phyloP scores from a whole-genome alignment of 2,888 invertebrate genomes.

The Linnaemya vulpina region DNA sequence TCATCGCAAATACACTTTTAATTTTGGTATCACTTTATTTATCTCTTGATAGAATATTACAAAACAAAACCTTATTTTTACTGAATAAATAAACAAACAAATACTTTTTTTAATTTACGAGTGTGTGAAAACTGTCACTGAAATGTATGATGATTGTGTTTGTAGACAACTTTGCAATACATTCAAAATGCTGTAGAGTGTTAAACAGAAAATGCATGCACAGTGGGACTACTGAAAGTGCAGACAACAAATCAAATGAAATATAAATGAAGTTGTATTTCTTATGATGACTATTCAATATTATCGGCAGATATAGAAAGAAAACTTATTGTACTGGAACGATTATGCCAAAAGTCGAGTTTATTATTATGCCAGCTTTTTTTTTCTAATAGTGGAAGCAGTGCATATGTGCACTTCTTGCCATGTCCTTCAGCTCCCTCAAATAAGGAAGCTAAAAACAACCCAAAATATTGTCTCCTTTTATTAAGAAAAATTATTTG shows the following conservation, averaged over 20 bases:
- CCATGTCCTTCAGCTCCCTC: too few species aligned
- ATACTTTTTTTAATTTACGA: conserved; percentile 36
- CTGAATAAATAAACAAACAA: conserved; percentile 45
- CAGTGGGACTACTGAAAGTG: not conserved
- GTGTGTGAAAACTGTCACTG: conserved; percentile 64
- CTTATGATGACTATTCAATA: too few species aligned
- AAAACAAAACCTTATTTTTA: conserved; percentile 50
- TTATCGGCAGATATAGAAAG: too few species aligned
- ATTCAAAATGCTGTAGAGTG: conserved; percentile 1
- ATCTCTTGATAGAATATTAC: conserved; percentile 54
- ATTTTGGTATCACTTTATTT: conserved; percentile 52
- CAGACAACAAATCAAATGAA: not conserved
- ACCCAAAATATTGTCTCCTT: too few species aligned
- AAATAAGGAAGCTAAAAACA: too few species aligned
- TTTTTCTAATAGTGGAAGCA: too few species aligned
- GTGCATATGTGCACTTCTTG: too few species aligned
- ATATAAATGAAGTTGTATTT: too few species aligned
- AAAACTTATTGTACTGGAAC: too few species aligned
- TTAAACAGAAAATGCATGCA: not conserved
- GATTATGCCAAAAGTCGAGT: too few species aligned
- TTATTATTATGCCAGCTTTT: too few species aligned
- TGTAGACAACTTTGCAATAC: conserved; percentile 4
- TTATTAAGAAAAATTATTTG: too few species aligned
- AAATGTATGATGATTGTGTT: conserved; percentile 11
- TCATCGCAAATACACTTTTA: conserved; percentile 10